phyloP scores from a whole-genome alignment of 1,140 invertebrate genomes.

The Heliconius nattereri region DNA sequence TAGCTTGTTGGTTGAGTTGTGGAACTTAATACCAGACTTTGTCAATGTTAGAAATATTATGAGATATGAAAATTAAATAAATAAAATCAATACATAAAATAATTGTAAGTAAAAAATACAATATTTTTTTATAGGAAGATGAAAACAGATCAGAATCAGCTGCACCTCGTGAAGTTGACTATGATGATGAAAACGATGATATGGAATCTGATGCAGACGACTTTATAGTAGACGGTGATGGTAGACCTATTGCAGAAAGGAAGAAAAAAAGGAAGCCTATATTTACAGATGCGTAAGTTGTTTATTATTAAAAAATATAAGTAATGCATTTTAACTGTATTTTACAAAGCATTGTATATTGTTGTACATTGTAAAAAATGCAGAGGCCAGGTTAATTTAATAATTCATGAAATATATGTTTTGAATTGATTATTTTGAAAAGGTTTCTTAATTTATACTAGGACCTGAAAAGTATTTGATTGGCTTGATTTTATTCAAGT shows the following conservation, averaged over 20 bases:
- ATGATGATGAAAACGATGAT: conserved; percentile 89
- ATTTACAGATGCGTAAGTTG: conserved; percentile 93
- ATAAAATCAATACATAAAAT: too few species aligned
- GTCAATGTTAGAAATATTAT: background rate
- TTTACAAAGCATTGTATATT: too few species aligned
- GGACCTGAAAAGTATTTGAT: too few species aligned
- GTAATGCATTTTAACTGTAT: too few species aligned
- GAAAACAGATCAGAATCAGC: conserved; percentile 87
- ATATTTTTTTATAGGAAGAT: conserved; percentile 84
- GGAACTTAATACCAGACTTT: background rate
- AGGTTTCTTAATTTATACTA: too few species aligned
- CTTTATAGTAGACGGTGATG: conserved; percentile 99
- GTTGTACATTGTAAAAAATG: too few species aligned
- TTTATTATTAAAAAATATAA: background rate
- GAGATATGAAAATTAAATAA: background rate
- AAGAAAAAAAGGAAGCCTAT: conserved; percentile 94
- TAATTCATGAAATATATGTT: too few species aligned
- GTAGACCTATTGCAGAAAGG: conserved; percentile 92
- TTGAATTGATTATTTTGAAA: too few species aligned
- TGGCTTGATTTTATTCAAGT: too few species aligned
- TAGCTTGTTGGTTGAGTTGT: too few species aligned
- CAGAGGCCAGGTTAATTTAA: too few species aligned
- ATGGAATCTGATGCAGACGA: conserved; percentile 95
- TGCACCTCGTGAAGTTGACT: conserved; percentile 84
- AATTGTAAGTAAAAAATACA: too few species aligned